phyloP scores from a whole-genome alignment of 2,113 vertebrate genomes.

The Chionis minor region DNA sequence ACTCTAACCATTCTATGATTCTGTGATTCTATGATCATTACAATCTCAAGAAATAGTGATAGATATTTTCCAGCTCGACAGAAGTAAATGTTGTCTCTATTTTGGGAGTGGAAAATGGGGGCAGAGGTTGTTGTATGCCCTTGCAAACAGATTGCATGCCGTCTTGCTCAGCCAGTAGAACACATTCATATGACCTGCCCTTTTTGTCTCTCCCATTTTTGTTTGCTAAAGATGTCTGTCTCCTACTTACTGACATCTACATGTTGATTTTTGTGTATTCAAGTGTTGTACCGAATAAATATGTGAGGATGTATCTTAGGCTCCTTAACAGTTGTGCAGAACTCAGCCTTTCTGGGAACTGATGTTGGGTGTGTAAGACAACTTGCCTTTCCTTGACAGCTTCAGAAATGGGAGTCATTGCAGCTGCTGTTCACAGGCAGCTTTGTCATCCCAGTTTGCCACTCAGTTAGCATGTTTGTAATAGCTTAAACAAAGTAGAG shows the following conservation, averaged over 20 bases:
- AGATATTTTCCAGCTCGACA: not conserved
- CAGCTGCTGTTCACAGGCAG: not conserved
- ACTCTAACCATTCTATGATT: too few relatives aligned
- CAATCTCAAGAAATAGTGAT: not conserved
- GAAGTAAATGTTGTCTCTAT: not conserved
- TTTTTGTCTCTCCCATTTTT: not conserved
- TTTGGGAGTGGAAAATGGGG: not conserved
- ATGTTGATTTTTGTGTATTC: not conserved
- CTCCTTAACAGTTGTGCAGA: not conserved
- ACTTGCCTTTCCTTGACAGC: not conserved
- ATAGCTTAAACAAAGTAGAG: not conserved
- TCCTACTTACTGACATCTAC: not conserved
- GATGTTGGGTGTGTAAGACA: not conserved
- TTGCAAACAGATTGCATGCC: not conserved
- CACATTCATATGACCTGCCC: not conserved
- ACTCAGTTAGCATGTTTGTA: not conserved
- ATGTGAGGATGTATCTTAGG: not conserved
- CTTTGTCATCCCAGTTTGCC: not conserved
- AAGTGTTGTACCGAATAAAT: not conserved
- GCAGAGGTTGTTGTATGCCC: not conserved
- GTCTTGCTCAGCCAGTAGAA: not conserved
- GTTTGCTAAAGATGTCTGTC: not conserved
- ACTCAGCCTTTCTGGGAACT: not conserved
- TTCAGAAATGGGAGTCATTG: not conserved
- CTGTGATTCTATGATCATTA: too few relatives aligned